Evolutionary conservation across 2,888 invertebrate species (phyloP), one percentile per base, ranked within the genome.

Genomic region (Stegana nigrithorax): DNA sequence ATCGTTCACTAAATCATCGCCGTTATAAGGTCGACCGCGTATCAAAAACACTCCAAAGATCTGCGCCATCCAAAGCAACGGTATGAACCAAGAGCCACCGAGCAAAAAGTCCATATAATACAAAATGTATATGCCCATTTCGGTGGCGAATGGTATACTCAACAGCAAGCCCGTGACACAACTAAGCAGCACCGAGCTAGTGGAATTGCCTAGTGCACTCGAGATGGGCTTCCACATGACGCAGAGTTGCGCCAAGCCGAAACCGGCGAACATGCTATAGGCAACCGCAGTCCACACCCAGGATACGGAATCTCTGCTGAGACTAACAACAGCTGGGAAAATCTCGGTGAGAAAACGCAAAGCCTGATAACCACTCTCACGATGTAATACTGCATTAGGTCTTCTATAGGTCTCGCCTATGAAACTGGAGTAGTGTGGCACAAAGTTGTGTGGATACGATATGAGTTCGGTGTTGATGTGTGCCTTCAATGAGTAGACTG

Each of bases 191-290:
- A n/a, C 91, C 86, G 85, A 93, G 90, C 82, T 95, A 88, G 42
- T 94, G 89, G 89, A 95, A 90, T 85, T 83, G 1, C 85, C 85
- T 57, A 96, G 89, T 2, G 94, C 94, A 19, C 93, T 92, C 66
- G 95, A 92, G 59, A 96, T 93, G 78, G 94, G 94, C 81, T 95
- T 94, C 96, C 96, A 96, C 80, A 96, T 92, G 0, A 94, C 95
- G 72, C 95, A 87, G 86, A 95, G 92, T 75, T 96, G 96, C 4
- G 93, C 94, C 63, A 96, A 89, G 1, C 95, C 96, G 80, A 96
- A 94, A 76, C 94, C 87, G 68, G 95, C 93, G 63, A 96, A 88
- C 70, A 92, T 91, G 81, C 93, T 91, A 85, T 94, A 96, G 80
- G 95, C 93, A 53, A 95, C 88, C 8, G 94, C 92, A 0, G 94